Conservation (phyloP, 2,113 vertebrate species). For the Chaetura pelagica region DNA sequence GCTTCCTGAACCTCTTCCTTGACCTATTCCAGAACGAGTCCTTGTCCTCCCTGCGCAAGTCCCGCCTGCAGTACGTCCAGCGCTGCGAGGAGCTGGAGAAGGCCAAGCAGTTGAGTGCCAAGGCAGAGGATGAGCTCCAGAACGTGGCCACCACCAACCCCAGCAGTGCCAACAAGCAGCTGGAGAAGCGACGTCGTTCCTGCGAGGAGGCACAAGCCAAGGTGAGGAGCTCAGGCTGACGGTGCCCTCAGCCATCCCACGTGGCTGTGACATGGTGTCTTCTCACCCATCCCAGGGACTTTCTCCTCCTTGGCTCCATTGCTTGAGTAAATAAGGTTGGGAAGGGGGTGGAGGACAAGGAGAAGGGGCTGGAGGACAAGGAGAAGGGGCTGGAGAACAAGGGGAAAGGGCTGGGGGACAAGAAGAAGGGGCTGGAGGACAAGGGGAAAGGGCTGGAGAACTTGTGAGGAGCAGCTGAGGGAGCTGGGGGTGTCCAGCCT, state of each 20-base stretch:
- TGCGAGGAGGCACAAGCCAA: slow-evolving; percentile 88
- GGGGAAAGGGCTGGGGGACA: too few relatives aligned
- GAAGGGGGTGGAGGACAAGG: too few relatives aligned
- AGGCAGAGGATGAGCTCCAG: slow-evolving; percentile 77
- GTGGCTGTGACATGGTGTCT: accelerated
- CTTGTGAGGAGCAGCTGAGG: too few relatives aligned
- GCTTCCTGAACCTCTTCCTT: neutral
- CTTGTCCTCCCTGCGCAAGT: slow-evolving; percentile 81
- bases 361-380: too few relatives aligned
- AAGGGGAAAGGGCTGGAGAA: too few relatives aligned
- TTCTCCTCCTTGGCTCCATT: neutral
- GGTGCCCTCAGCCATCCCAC: neutral
- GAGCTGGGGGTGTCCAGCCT: too few relatives aligned
- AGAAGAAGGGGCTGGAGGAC: too few relatives aligned
- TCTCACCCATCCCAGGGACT: accelerated
- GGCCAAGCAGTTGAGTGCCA: slow-evolving; percentile 78
- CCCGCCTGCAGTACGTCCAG: slow-evolving; percentile 87
- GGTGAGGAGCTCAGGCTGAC: slow-evolving; percentile 46
- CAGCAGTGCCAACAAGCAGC: slow-evolving; percentile 79
- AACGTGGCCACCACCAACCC: neutral
- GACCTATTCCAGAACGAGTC: slow-evolving; percentile 79
- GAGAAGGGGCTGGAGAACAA: too few relatives aligned
- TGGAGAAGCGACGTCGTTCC: slow-evolving; percentile 88
- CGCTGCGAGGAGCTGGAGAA: slow-evolving; percentile 89
- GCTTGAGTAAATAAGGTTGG: too few relatives aligned